Conservation (phyloP, 2,113 vertebrate genomes). For the Centropus bengalensis region DNA sequence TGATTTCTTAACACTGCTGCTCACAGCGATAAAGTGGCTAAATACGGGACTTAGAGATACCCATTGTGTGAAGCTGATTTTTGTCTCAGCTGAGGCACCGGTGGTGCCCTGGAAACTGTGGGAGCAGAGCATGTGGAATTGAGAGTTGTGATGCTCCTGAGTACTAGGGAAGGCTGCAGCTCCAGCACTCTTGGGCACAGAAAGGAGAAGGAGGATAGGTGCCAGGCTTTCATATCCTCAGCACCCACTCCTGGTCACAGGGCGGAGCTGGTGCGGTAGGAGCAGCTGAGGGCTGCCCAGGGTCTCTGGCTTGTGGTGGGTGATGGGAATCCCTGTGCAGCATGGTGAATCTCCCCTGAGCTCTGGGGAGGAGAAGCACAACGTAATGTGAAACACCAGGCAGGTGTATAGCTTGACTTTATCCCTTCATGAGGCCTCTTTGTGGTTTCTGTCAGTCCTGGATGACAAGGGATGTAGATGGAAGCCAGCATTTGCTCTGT, state of each 20-base stretch:
- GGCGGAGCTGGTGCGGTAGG: not conserved
- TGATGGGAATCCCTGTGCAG: fast-evolving
- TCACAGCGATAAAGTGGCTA: not conserved
- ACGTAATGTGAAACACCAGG: not conserved
- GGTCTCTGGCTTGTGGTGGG: fast-evolving
- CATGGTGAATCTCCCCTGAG: not conserved
- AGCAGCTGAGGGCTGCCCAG: not conserved
- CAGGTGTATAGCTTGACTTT: not conserved
- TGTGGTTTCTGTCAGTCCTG: conserved; percentile 20
- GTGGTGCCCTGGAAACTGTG: fast-evolving
- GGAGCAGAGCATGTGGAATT: not conserved
- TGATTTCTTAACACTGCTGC: not conserved
- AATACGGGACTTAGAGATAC: not conserved
- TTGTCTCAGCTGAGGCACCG: fast-evolving
- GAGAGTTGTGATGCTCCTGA: fast-evolving
- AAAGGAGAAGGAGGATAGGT: fast-evolving
- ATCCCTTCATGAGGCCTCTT: conserved; percentile 7
- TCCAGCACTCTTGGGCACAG: not conserved
- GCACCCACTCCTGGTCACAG: fast-evolving
- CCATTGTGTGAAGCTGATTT: not conserved
- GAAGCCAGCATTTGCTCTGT: conserved; percentile 35
- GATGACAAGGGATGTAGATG: conserved; percentile 14
- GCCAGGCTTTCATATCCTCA: fast-evolving
- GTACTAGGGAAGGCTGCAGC: too few species aligned
- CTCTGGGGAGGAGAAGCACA: not conserved